These are phyloP conservation scores for Antheraea assamensis DNA, from an alignment of 2,888 invertebrate species.

Conservation along the genomic window DNA sequence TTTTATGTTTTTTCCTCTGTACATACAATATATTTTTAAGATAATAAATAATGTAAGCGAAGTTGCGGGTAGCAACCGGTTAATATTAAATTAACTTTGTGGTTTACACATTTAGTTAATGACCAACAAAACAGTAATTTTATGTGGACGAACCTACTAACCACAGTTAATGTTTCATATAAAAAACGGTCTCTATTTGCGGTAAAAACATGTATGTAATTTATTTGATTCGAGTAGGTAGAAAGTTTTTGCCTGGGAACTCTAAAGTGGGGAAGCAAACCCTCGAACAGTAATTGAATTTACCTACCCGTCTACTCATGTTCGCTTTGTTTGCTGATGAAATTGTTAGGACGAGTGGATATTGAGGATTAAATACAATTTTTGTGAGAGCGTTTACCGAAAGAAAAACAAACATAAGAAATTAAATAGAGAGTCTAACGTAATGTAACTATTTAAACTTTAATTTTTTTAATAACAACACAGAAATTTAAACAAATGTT, in stretches of 20 bases:
- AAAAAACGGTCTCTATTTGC: neutral
- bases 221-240: constrained; percentile 19
- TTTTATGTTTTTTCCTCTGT: too few relatives aligned
- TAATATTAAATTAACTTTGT: too few relatives aligned
- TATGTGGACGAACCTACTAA: neutral
- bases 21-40: too few relatives aligned
- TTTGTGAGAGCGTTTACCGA: neutral
- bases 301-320: constrained; percentile 37
- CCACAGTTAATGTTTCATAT: neutral
- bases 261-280: constrained; percentile 43
- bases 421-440: too few relatives aligned
- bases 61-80: too few relatives aligned
- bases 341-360: constrained; percentile 4
- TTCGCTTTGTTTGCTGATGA: neutral
- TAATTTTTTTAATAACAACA: too few relatives aligned
- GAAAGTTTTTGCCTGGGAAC: constrained; percentile 15
- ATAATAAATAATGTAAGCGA: too few relatives aligned
- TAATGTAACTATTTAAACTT: too few relatives aligned
- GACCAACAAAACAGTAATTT: neutral
- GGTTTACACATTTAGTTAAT: too few relatives aligned
- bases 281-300: constrained; percentile 54
- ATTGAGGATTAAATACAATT: neutral
- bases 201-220: neutral
- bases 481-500: too few relatives aligned
- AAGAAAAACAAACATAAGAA: too few relatives aligned